These are phyloP conservation scores for Drepana arcuata DNA, from an alignment of 1,140 invertebrate species.

Conservation along the genomic window DNA sequence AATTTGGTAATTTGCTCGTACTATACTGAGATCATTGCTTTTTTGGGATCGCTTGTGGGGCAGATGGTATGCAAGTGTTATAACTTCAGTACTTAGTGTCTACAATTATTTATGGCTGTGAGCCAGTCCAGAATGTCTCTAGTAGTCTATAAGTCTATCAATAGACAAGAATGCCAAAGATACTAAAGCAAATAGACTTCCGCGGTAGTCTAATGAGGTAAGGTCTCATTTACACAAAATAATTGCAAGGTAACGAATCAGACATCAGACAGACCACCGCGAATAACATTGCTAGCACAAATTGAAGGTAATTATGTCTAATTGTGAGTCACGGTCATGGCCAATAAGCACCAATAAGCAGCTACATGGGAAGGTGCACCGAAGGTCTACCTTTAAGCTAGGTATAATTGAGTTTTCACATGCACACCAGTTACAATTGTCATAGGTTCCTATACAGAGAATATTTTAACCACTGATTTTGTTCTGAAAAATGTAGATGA, in stretches of 20 bases:
- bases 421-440: too few species aligned
- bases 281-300: slow-evolving; percentile 56
- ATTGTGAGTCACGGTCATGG: slow-evolving; percentile 66
- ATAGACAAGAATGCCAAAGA: neutral
- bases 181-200: slow-evolving; percentile 15
- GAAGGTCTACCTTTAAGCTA: slow-evolving; percentile 36
- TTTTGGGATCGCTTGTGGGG: slow-evolving; percentile 10
- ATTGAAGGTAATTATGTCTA: slow-evolving; percentile 69
- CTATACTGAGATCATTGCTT: slow-evolving; percentile 25
- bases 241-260: slow-evolving; percentile 44
- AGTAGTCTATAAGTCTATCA: too few species aligned
- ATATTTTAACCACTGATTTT: too few species aligned
- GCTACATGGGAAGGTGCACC: slow-evolving; percentile 45
- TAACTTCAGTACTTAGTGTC: too few species aligned
- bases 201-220: slow-evolving; percentile 17
- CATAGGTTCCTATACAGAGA: too few species aligned
- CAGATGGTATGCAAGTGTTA: slow-evolving; percentile 20
- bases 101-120: too few species aligned
- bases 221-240: slow-evolving; percentile 42
- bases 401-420: too few species aligned
- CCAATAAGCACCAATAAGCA: slow-evolving; percentile 69
- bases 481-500: too few species aligned
- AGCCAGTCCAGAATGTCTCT: too few species aligned
- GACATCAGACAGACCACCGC: slow-evolving; percentile 39
- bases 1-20: slow-evolving; percentile 16